These are phyloP conservation scores for Portevinia maculata DNA, from an alignment of 2,888 invertebrate species.

Conservation along the genomic window DNA sequence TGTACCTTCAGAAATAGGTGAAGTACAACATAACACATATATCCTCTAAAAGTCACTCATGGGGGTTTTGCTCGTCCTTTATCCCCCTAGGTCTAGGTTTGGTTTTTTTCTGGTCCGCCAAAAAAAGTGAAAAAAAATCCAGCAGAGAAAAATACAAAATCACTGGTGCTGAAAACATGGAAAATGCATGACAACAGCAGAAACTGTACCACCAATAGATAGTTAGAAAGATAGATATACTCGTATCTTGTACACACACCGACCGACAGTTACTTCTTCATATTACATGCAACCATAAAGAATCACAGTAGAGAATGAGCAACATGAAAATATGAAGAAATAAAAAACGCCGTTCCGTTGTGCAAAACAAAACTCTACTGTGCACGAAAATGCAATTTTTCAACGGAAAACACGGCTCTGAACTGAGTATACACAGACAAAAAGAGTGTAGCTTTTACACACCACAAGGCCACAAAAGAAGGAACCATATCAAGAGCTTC, in stretches of 20 bases:
- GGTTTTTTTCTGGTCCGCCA: neutral
- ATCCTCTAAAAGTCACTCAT: conserved; percentile 50
- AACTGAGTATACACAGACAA: neutral
- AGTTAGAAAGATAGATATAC: neutral
- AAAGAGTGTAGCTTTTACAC: conserved; percentile 35
- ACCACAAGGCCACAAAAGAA: conserved; percentile 43
- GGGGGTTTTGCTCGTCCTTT: conserved; percentile 19
- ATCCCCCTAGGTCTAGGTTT: neutral
- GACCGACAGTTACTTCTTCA: conserved; percentile 35
- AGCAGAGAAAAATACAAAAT: conserved; percentile 51
- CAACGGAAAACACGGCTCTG: conserved; percentile 46
- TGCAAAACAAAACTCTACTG: conserved; percentile 52
- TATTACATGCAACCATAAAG: conserved; percentile 48
- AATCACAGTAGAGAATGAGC: conserved; percentile 46
- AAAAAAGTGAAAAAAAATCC: conserved; percentile 5
- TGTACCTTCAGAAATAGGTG: conserved; percentile 38
- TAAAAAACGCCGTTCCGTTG: conserved; percentile 27
- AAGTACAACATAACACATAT: conserved; percentile 33
- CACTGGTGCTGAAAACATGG: conserved; percentile 72
- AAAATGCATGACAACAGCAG: conserved; percentile 73
- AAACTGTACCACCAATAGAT: conserved; percentile 48
- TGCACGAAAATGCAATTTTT: conserved; percentile 69
- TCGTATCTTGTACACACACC: neutral
- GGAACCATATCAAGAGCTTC: conserved; percentile 42
- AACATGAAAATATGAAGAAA: conserved; percentile 54